Evolutionary conservation across 2,113 vertebrate species (phyloP).

Genomic region (Chiloscyllium plagiosum): DNA sequence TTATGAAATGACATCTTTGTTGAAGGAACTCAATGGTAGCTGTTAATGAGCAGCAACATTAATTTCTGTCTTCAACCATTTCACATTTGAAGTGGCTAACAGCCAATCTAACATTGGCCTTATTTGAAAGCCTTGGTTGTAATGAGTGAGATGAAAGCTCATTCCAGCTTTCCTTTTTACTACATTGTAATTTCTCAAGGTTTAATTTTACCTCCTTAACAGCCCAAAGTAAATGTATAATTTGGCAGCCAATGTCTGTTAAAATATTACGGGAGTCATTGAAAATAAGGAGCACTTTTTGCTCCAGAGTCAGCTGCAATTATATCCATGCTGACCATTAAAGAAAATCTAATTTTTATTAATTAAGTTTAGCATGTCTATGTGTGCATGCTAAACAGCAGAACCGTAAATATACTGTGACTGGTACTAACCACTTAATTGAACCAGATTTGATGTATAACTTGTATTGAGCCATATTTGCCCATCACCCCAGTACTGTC

Average conservation of each 20-base stretch:
- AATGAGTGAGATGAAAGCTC: conserved; percentile 12
- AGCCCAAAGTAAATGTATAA: conserved; percentile 4
- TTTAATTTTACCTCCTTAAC: conserved; percentile 12
- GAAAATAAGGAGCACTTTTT: not conserved
- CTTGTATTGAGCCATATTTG: no score
- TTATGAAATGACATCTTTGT: not conserved
- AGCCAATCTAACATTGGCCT: not conserved
- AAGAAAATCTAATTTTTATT: not conserved
- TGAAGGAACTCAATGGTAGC: not conserved
- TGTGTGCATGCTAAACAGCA: not conserved
- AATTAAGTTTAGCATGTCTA: not conserved
- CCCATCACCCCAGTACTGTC: no score
- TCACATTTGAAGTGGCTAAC: not conserved
- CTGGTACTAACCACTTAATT: not conserved
- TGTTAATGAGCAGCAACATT: not conserved
- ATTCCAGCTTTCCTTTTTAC: conserved; percentile 23
- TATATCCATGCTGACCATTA: not conserved
- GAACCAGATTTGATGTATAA: not conserved
- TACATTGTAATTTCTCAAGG: not conserved
- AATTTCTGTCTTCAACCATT: conserved; percentile 3
- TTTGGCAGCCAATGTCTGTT: not conserved
- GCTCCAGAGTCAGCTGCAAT: not conserved
- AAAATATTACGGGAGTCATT: not conserved
- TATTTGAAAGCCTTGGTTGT: conserved; percentile 5
- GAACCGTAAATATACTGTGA: not conserved